Conservation (phyloP, 2,113 vertebrate genomes). For the Malurus cyaneus region DNA sequence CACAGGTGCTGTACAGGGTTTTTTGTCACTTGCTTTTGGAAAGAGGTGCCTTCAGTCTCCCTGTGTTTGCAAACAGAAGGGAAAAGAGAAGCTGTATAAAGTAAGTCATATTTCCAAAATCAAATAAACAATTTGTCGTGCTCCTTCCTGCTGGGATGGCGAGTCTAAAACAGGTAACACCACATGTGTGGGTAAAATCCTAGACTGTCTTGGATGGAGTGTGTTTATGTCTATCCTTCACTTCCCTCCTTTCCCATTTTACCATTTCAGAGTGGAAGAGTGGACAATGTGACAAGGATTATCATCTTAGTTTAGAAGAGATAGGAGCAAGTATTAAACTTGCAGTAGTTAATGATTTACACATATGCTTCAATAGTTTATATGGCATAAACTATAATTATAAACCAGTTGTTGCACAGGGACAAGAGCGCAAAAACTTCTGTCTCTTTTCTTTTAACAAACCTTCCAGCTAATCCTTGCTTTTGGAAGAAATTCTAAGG, state of each 20-base stretch:
- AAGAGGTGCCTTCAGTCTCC: not conserved
- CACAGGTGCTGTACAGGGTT: accelerated
- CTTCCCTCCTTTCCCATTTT: not conserved
- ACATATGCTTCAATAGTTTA: not conserved
- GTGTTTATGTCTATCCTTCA: not conserved
- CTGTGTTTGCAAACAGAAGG: not conserved
- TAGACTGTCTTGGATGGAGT: not conserved
- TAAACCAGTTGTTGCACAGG: not conserved
- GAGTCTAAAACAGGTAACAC: no score
- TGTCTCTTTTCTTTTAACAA: not conserved
- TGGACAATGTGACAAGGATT: not conserved
- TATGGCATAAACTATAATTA: not conserved
- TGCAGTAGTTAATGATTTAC: not conserved
- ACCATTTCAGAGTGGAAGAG: not conserved
- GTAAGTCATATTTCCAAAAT: not conserved
- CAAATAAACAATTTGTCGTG: not conserved
- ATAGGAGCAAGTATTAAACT: not conserved
- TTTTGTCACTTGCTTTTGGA: not conserved
- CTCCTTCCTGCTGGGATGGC: not conserved
- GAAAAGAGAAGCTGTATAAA: not conserved
- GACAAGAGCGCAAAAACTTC: not conserved
- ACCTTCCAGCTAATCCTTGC: not conserved
- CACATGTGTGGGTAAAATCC: not conserved
- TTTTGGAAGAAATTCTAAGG: not conserved
- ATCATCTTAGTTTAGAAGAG: not conserved